A percentile compares a stretch with the other conserved stretches of the same genome.
phyloP scores from a whole-genome alignment of 2,888 invertebrate genomes.

The Campoletis raptor region DNA sequence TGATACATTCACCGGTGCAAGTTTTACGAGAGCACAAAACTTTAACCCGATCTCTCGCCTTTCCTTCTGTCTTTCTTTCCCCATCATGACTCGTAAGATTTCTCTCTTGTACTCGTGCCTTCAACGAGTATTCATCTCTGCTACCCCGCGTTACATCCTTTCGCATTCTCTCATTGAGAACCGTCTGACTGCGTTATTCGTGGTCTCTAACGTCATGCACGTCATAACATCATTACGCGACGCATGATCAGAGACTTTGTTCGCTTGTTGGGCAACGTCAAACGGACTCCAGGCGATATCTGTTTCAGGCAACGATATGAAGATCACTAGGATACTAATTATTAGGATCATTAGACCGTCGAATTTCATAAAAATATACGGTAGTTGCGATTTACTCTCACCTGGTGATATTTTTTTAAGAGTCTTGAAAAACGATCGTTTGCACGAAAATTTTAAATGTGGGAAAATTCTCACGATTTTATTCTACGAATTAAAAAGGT shows the following conservation, averaged over 20 bases:
- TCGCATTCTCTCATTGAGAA: constrained; percentile 63
- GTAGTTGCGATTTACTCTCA: background rate
- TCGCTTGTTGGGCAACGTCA: background rate
- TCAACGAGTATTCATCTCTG: constrained; percentile 14
- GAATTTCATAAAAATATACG: background rate
- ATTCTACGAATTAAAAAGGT: background rate
- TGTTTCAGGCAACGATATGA: constrained; percentile 27
- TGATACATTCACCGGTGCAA: constrained; percentile 76
- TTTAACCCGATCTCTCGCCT: constrained; percentile 69
- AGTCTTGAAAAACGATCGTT: background rate
- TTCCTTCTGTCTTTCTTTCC: constrained; percentile 64
- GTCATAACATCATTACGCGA: constrained; percentile 76
- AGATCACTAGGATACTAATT: constrained; percentile 17
- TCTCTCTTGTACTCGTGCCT: constrained; percentile 26
- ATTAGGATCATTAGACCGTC: background rate
- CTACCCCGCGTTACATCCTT: constrained; percentile 16
- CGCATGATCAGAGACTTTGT: constrained; percentile 51
- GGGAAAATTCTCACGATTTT: background rate
- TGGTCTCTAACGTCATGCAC: constrained; percentile 70
- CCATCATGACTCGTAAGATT: constrained; percentile 32
- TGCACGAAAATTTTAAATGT: background rate
- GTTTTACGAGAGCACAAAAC: constrained; percentile 51
- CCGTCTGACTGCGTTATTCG: constrained; percentile 67
- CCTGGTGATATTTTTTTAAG: background rate
- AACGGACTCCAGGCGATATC: constrained; percentile 1